phyloP scores from a whole-genome alignment of 2,113 vertebrate genomes.

The Tupaia chinensis region DNA sequence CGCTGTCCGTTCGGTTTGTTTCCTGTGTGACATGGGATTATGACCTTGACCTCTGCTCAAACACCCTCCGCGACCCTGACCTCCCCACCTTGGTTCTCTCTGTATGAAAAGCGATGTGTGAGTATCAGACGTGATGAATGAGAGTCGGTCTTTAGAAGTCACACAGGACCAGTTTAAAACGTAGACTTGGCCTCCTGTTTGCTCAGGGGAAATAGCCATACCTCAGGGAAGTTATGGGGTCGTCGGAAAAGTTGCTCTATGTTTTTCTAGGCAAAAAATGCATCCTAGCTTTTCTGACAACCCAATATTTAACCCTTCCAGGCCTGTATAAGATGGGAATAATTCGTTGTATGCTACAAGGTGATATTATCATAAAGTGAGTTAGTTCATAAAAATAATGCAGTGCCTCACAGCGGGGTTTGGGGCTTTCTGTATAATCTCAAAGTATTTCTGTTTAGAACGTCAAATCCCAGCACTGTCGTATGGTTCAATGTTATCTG shows the following conservation, averaged over 20 bases:
- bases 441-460: neutral
- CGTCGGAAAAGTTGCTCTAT: too few species aligned
- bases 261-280: too few species aligned
- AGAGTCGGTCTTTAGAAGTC: neutral
- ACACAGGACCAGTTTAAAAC: neutral
- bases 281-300: too few species aligned
- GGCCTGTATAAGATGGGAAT: neutral
- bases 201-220: neutral
- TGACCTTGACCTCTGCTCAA: neutral
- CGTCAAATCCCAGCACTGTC: neutral
- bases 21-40: neutral
- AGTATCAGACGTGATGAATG: neutral
- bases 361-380: neutral
- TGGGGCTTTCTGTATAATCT: neutral
- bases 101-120: neutral
- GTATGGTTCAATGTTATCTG: neutral
- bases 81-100: neutral
- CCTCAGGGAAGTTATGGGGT: neutral
- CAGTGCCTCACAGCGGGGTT: neutral
- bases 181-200: neutral
- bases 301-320: neutral
- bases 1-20: neutral
- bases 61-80: neutral
- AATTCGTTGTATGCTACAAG: neutral
- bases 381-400: neutral